These are phyloP conservation scores for Callorhinus ursinus DNA, from an alignment of 2,113 vertebrate species.

Conservation along the genomic window DNA sequence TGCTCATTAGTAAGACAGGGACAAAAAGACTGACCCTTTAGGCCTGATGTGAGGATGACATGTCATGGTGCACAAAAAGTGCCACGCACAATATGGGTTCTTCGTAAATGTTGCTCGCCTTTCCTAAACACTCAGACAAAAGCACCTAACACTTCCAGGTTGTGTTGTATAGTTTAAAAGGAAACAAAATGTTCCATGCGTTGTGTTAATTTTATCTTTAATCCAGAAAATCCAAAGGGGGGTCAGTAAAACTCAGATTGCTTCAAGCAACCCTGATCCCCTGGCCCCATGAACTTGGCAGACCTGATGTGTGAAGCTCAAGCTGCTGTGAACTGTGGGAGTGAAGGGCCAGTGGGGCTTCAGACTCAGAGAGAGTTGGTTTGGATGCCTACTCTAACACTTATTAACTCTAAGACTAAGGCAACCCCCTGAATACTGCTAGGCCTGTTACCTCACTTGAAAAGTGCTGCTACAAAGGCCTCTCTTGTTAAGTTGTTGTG, in stretches of 20 bases:
- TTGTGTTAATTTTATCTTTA: constrained; percentile 9
- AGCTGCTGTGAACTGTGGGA: not conserved
- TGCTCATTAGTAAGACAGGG: not conserved
- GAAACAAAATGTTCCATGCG: not conserved
- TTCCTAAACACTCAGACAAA: not conserved
- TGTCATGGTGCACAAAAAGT: not conserved
- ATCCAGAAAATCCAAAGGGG: not conserved
- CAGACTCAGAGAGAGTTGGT: not conserved
- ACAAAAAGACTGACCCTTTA: not conserved
- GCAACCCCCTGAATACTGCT: not conserved
- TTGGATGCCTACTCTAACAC: not conserved
- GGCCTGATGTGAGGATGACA: not conserved
- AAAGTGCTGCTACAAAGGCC: not conserved
- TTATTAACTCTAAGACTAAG: not conserved
- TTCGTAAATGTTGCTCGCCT: not conserved
- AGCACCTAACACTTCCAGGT: not conserved
- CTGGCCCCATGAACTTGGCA: not conserved
- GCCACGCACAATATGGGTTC: not conserved
- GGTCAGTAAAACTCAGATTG: not conserved
- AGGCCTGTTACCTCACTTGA: not conserved
- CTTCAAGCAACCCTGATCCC: not conserved
- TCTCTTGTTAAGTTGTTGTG: not conserved
- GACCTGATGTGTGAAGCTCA: not conserved
- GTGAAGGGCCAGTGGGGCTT: not conserved
- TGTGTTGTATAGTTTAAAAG: not conserved